Percentiles rank a stretch among this genome's conserved stretches.
Evolutionary conservation across 2,797 vertebrate genomes (phyloP).

Genomic region (Thalassophryne amazonica): DNA sequence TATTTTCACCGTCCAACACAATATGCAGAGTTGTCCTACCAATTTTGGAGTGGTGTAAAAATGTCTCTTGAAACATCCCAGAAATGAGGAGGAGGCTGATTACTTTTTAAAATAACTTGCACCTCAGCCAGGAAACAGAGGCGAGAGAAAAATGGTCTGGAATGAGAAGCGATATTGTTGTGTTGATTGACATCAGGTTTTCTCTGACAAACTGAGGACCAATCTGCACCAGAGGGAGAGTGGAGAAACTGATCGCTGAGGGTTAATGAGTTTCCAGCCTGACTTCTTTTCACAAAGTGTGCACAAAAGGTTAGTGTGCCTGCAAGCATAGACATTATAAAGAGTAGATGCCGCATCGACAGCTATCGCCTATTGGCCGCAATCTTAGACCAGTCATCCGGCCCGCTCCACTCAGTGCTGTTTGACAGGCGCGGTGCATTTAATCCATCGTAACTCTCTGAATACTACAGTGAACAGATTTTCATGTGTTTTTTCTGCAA

Average conservation of each 20-base stretch:
- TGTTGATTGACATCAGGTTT: conserved; percentile 71
- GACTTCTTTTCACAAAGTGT: conserved; percentile 23
- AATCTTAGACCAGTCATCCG: too few species aligned
- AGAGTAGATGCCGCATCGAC: too few species aligned
- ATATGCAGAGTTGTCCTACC: conserved; percentile 64
- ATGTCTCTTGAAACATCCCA: conserved; percentile 67
- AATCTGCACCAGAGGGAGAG: conserved; percentile 34
- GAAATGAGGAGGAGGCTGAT: conserved; percentile 72
- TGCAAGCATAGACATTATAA: too few species aligned
- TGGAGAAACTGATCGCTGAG: conserved; percentile 47
- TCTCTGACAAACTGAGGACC: conserved; percentile 50
- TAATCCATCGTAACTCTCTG: too few species aligned
- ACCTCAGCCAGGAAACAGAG: conserved; percentile 41
- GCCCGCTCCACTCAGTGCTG: too few species aligned
- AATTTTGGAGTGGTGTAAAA: conserved; percentile 58
- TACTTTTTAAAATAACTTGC: conserved; percentile 67
- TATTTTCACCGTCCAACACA: conserved; percentile 58
- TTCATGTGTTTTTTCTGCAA: too few species aligned
- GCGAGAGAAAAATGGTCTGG: conserved; percentile 30
- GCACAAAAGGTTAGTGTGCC: conserved; percentile 26
- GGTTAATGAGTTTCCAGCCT: conserved; percentile 47
- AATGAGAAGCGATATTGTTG: conserved; percentile 61
- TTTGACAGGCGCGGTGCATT: too few species aligned
- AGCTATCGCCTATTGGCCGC: too few species aligned
- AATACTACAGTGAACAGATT: too few species aligned